Base-by-base conservation (phyloP, 2,113 vertebrate genomes). In the Genyomyrus donnyi region DNA sequence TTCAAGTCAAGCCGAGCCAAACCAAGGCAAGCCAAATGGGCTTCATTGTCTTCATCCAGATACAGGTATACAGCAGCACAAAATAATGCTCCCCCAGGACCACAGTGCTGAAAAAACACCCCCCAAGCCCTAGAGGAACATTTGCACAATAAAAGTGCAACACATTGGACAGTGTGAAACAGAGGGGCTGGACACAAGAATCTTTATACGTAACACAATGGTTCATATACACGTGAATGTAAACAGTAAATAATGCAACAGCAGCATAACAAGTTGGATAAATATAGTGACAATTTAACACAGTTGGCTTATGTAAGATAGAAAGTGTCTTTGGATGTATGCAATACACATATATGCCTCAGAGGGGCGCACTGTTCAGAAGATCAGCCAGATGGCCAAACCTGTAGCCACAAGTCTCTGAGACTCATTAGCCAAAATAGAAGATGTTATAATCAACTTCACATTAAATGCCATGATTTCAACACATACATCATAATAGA, bases 321-420 rank as follows among this genome's bases (percentile, higher is more conserved):
- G 50, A 62, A 66, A 45, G 62, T 80, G 52, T n/a, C 48, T 53
- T 27, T 49, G 13, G 46, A 27, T 46, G 56, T 87, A 50, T 24
- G 45, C 39, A 27, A 84, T 77, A 88, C 39, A 27, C 58, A 13
- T 11, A 31, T 19, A 35, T 74, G 87, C 70, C 27, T n/a, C 77
- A 85, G n/a, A 4, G 42, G 70, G 84, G 89, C 58, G 1, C 62
- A 66, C 0, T 9, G 9, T 66, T 77, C 70, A 48, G 42, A 52
- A 62, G 50, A 85, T 85, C 53, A 56, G 74, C 80, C 88, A 42
- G 56, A 24, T 66, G 46, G 19, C 52, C 87, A 46, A 87, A 77
- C 70, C 42, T 84, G 89, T 66, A 56, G 86, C 24, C 62, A 58
- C 89, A 31, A 48, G 84, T 74, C 89, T 74, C 21, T 19, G 35